Evolutionary conservation across 2,888 invertebrate genomes (phyloP), one percentile per base, ranked within the genome.

Genomic region (Augochlorella aurata): DNA sequence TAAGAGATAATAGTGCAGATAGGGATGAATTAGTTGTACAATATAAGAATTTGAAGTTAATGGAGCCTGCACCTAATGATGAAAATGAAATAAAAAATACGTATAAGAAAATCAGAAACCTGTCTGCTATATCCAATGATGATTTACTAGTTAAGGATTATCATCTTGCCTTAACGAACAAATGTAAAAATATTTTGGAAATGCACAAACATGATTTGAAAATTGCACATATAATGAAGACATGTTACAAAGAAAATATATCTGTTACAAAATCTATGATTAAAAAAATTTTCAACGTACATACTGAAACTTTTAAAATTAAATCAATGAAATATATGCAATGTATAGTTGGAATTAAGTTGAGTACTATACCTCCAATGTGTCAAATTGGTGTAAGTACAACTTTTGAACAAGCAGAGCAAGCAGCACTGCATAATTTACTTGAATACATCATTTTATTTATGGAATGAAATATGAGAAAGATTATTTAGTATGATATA

Each of bases 311-410:
- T 66, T n/a, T 18, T 0, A 1, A 18, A 0, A 52, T 45, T 52
- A n/a, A 0, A 0, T 0, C 75, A 3, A 29, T 12, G 0, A 4
- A 0, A 3, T 0, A 0, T 10, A 12, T 61, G 7, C 0, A 16
- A 18, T 29, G 29, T 21, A 47, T 77, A 38, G 10, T 75, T 70
- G 52, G 61, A 12, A 0, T 74, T 2, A 73, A 50, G 9, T 0
- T 84, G 21, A 12, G 4, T 14, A 73, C 74, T 1, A 0, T 0
- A 0, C 83, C 80, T 9, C 0, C 2, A 12, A 24, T 84, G 14
- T 9, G 71, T n/a, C 75, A 84, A 70, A 2, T 78, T 16, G 84
- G 83, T 8, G 45, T 74, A 4, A 63, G 70, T 58, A 12, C 29
- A 12, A 84, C 66, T 12, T 10, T 1, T 24, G 16, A 38, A 3